A percentile compares a stretch with the other conserved stretches of the same genome.
Conservation (phyloP, 92 coral and sea anemone species). For the Zoanthus sansibaricus region DNA sequence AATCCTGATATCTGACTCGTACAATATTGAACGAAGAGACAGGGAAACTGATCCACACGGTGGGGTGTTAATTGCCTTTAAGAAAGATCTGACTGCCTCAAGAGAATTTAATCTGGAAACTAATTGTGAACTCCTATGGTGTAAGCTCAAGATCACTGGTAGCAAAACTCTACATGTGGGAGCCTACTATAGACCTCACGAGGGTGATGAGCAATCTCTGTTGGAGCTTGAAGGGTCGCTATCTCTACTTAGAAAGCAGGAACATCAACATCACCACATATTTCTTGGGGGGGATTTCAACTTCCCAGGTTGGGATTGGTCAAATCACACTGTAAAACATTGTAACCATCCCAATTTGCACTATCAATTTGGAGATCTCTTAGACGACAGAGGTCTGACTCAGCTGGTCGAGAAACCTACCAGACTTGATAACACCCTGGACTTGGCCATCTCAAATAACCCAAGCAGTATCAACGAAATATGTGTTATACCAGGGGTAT, state of each 20-base stretch:
- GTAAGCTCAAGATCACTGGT: slow-evolving; percentile 54
- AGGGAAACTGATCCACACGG: slow-evolving; percentile 57
- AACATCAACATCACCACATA: slow-evolving; percentile 42
- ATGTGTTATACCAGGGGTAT: slow-evolving; percentile 53
- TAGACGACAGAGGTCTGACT: slow-evolving; percentile 58
- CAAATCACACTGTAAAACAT: slow-evolving; percentile 47
- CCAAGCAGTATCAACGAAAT: slow-evolving; percentile 49
- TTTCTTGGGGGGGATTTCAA: slow-evolving; percentile 72
- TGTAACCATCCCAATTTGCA: slow-evolving; percentile 56
- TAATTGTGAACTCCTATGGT: slow-evolving; percentile 67
- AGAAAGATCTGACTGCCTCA: slow-evolving; percentile 39
- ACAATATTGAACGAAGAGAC: slow-evolving; percentile 66
- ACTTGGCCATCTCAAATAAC: slow-evolving; percentile 60
- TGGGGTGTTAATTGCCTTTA: slow-evolving; percentile 55
- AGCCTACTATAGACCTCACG: slow-evolving; percentile 70
- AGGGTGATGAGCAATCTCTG: slow-evolving; percentile 50
- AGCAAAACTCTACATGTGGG: slow-evolving; percentile 67
- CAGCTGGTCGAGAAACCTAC: slow-evolving; percentile 74
- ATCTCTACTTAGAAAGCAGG: slow-evolving; percentile 26
- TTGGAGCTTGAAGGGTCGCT: slow-evolving; percentile 68
- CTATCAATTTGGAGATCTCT: slow-evolving; percentile 66
- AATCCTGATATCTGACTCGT: slow-evolving; percentile 47
- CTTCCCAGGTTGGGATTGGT: slow-evolving; percentile 80
- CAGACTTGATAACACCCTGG: slow-evolving; percentile 66
- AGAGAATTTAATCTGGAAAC: slow-evolving; percentile 62